Evolutionary conservation across 2,888 invertebrate genomes (phyloP).

Genomic region (Lochmaea crataegi): DNA sequence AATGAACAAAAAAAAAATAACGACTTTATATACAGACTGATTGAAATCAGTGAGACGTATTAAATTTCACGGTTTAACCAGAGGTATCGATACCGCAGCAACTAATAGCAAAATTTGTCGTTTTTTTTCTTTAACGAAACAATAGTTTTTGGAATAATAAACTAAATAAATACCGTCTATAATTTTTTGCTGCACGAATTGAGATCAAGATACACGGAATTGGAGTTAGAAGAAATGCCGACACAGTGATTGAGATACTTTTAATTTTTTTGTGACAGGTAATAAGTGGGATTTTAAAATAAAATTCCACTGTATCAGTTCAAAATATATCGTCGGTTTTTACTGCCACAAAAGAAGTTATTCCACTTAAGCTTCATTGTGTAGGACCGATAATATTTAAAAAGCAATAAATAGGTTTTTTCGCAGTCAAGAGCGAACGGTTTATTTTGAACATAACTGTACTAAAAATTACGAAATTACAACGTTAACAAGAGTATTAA

Average conservation of each 20-base stretch:
- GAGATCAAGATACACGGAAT: not conserved
- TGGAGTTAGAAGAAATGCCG: not conserved
- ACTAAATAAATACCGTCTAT: not conserved
- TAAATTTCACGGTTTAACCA: slow-evolving; percentile 1
- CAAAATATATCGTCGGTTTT: too few relatives aligned
- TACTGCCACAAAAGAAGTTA: too few relatives aligned
- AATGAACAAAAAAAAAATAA: not conserved
- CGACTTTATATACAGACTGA: not conserved
- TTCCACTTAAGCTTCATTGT: too few relatives aligned
- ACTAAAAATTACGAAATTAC: too few relatives aligned
- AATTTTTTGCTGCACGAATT: not conserved
- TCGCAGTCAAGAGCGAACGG: too few relatives aligned
- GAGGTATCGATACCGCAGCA: not conserved
- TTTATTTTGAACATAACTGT: too few relatives aligned
- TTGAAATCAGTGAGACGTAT: slow-evolving; percentile 4
- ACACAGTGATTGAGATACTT: not conserved
- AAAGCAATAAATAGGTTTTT: too few relatives aligned
- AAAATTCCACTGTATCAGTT: too few relatives aligned
- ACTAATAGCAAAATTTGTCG: not conserved
- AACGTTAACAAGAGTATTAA: too few relatives aligned
- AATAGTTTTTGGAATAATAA: not conserved
- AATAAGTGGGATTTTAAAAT: too few relatives aligned
- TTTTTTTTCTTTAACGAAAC: not conserved
- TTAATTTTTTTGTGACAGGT: too few relatives aligned
- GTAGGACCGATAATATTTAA: too few relatives aligned